A percentile compares a stretch with the other conserved stretches of the same genome.
phyloP scores from a whole-genome alignment of 2,888 invertebrate genomes.

The Melieria picta region DNA sequence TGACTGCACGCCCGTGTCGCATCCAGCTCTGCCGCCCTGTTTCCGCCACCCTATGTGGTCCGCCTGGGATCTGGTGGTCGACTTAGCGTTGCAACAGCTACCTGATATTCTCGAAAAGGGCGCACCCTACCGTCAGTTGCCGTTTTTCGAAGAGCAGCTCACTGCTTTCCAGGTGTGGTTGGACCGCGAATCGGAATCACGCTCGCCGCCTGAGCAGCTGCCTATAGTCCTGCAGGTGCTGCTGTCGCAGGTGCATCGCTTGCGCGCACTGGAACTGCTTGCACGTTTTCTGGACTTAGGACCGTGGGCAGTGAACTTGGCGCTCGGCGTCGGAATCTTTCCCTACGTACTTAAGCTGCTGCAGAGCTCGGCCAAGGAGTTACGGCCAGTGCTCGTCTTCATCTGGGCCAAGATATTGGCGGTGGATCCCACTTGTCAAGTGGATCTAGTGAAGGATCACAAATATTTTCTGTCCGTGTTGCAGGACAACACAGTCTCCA shows the following conservation, averaged over 20 bases:
- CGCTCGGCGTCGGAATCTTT: constrained; percentile 97
- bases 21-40: constrained; percentile 90
- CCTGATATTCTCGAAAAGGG: constrained; percentile 76
- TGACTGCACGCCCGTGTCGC: constrained; percentile 96
- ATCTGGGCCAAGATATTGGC: constrained; percentile 99
- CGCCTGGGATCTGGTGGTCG: constrained; percentile 97
- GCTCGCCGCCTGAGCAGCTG: constrained; percentile 93
- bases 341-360: constrained; percentile 97
- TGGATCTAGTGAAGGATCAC: constrained; percentile 93
- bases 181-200: constrained; percentile 71
- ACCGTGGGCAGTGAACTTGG: constrained; percentile 94
- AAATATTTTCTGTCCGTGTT: constrained; percentile 94
- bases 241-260: constrained; percentile 80
- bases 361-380: constrained; percentile 92
- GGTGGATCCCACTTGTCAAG: constrained; percentile 95
- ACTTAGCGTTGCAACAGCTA: constrained; percentile 91
- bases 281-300: constrained; percentile 95
- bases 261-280: constrained; percentile 92
- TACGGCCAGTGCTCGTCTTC: constrained; percentile 92
- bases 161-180: constrained; percentile 89
- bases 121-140: constrained; percentile 76
- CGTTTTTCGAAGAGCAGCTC: constrained; percentile 97
- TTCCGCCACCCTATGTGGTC: constrained; percentile 93
- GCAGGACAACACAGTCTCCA: constrained; percentile 85
- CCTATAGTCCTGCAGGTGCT: constrained; percentile 96